Base-by-base conservation (phyloP, 2,888 invertebrate species). In the Criorhina ranunculi region DNA sequence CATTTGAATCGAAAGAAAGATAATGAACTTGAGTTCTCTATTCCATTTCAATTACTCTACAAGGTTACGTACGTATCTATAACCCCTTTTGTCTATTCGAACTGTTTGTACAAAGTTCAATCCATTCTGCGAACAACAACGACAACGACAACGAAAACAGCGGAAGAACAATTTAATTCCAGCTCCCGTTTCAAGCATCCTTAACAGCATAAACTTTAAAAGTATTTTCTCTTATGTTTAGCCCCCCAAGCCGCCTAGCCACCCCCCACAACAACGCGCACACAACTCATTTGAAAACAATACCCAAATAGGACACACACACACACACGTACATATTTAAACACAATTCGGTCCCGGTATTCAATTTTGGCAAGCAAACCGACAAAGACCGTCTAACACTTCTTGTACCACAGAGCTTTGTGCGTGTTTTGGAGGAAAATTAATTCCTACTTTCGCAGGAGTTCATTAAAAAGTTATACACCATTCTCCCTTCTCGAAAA, bases 401-500 rank as follows among this genome's bases (percentile, higher is more conserved):
- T 35, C 49, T 51, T 44, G 49, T 55, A 37, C 24, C 40, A 37
- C 53, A 44, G 79, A 75, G 35, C 59, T 64, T 80, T 67, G 66
- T 85, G 85, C 75, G 85, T 80, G 53, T 66, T 76, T 62, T 40
- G 12, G 42, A 80, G 53, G 59, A 57, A 76, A 85, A 85, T 75
- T 80, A 85, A 80, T 85, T 73, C 66, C 85, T 51, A 42, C 75
- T 70, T 76, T 75, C 57, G 53, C 75, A 69, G 75, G 76, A 85
- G 80, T 85, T 85, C 83, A 85, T 79, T 85, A 79, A 83, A 83
- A 83, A 83, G 60, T 83, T 60, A 15, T 37, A 70, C 64, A 64
- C 70, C 66, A 64, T 49, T 64, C 24, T 24, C 24, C 24, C 57
- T 44, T 15, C 44, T 33, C 29, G 33, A 60, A 69, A 76, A 81